Conservation (phyloP, 2,797 vertebrate genomes). For the Amblyraja radiata region DNA sequence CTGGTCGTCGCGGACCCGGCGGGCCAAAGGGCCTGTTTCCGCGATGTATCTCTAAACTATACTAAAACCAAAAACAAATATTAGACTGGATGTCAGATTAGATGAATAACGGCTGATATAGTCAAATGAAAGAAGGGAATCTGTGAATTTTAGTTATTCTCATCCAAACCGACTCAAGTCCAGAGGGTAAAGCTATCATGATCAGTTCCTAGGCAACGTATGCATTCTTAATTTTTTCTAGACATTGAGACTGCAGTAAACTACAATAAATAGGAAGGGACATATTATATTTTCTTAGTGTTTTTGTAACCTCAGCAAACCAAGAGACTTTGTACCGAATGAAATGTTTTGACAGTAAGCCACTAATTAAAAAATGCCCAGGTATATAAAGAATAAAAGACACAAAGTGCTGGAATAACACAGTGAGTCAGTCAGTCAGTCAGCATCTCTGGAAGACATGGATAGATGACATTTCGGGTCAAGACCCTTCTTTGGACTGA, state of each 20-base stretch:
- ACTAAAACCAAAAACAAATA: not conserved
- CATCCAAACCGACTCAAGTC: not conserved
- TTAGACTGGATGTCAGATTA: not conserved
- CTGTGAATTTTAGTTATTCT: not conserved
- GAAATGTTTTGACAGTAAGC: not conserved
- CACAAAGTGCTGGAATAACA: too few relatives aligned
- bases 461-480: too few relatives aligned
- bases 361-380: not conserved
- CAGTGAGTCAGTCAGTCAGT: too few relatives aligned
- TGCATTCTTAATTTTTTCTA: not conserved
- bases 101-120: not conserved
- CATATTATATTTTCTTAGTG: not conserved
- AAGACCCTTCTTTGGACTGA: too few relatives aligned
- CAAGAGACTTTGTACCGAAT: not conserved
- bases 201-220: not conserved
- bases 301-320: not conserved
- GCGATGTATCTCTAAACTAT: too few relatives aligned
- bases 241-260: not conserved
- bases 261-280: not conserved
- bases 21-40: too few relatives aligned
- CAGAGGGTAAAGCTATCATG: not conserved
- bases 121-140: not conserved
- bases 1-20: too few relatives aligned
- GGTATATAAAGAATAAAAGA: too few relatives aligned
- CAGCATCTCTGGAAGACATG: too few relatives aligned